Conservation (phyloP, 2,888 invertebrate genomes). For the Leptopilina syphax region DNA sequence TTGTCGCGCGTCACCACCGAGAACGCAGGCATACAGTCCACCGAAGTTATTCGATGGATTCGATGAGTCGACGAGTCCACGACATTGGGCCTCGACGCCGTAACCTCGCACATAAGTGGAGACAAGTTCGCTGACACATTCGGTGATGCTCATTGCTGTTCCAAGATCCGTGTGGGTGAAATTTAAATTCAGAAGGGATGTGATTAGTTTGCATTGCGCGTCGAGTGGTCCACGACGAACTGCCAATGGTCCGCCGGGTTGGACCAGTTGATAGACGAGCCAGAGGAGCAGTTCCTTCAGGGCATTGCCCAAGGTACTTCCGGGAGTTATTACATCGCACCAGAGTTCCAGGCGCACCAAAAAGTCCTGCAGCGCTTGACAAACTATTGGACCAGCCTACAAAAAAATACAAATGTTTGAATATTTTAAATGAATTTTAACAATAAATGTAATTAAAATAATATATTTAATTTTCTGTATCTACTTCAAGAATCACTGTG, state of each 20-base stretch:
- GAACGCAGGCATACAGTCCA: constrained; percentile 86
- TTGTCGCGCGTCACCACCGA: constrained; percentile 82
- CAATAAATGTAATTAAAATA: background rate
- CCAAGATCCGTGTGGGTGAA: constrained; percentile 84
- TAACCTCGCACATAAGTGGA: constrained; percentile 71
- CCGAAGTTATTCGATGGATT: constrained; percentile 82
- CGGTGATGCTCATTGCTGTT: constrained; percentile 85
- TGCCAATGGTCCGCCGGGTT: constrained; percentile 82
- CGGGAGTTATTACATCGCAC: constrained; percentile 80
- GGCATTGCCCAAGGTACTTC: constrained; percentile 78
- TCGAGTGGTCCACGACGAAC: constrained; percentile 84
- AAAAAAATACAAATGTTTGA: constrained; percentile 8
- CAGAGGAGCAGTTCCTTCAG: constrained; percentile 84
- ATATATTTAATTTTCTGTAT: no score
- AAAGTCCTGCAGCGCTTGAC: constrained; percentile 85
- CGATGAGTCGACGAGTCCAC: constrained; percentile 74
- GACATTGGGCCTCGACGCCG: constrained; percentile 73
- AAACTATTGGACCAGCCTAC: constrained; percentile 87
- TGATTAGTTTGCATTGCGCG: constrained; percentile 86
- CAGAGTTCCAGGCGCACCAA: constrained; percentile 83
- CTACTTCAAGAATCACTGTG: no score
- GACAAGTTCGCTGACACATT: constrained; percentile 81
- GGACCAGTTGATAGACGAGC: constrained; percentile 85
- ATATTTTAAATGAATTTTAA: background rate
- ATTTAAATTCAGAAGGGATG: constrained; percentile 82